phyloP scores from a whole-genome alignment of 1,140 invertebrate genomes.

The Zophobas morio region DNA sequence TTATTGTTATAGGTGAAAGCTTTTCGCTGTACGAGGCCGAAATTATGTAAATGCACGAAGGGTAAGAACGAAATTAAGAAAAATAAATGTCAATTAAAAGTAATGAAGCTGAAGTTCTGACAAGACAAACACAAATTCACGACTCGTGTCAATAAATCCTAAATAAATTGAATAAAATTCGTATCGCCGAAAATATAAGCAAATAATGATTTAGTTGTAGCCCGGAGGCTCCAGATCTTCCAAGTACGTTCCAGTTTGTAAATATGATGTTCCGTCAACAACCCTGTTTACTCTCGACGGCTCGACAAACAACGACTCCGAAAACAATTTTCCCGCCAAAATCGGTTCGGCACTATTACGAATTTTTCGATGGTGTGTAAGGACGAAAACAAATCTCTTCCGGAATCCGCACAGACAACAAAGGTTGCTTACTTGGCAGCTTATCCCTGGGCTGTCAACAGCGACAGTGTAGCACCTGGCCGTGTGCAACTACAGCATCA shows the following conservation, averaged over 20 bases:
- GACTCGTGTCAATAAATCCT: neutral
- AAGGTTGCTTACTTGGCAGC: conserved; percentile 25
- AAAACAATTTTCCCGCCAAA: conserved; percentile 25
- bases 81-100: neutral
- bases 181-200: neutral
- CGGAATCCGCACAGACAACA: conserved; percentile 5
- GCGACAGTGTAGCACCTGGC: conserved; percentile 23
- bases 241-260: neutral
- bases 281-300: neutral
- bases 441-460: conserved; percentile 14
- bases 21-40: conserved; percentile 2
- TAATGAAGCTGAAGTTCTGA: neutral
- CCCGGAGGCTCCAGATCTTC: neutral
- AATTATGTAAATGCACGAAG: conserved; percentile 1
- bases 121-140: neutral
- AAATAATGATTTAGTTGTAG: conserved; percentile 7
- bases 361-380: conserved; percentile 7
- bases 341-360: too few relatives aligned
- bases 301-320: neutral
- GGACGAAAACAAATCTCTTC: conserved; percentile 8
- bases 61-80: neutral
- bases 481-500: conserved; percentile 36
- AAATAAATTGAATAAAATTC: conserved; percentile 3
- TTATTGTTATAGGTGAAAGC: neutral
- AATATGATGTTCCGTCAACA: conserved; percentile 3